phyloP scores from a whole-genome alignment of 2,797 vertebrate genomes.

The Tapirus indicus region DNA sequence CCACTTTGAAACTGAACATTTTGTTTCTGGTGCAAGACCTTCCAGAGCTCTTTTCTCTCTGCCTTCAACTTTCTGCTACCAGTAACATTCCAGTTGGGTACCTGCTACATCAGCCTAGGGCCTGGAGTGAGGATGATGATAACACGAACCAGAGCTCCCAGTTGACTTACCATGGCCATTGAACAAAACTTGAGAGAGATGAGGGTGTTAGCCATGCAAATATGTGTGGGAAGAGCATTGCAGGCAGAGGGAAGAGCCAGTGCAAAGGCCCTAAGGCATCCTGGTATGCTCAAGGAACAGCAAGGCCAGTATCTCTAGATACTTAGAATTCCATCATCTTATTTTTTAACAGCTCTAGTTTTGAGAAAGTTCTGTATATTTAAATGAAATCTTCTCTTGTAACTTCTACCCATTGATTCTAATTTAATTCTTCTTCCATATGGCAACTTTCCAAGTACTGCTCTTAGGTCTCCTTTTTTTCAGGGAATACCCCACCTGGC shows the following conservation, averaged over 20 bases:
- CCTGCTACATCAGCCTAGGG: not conserved
- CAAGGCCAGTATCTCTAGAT: not conserved
- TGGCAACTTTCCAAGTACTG: constrained; percentile 5
- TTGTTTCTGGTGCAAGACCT: not conserved
- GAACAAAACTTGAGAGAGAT: constrained; percentile 1
- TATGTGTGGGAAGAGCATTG: not conserved
- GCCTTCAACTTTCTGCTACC: not conserved
- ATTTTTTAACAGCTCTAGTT: not conserved
- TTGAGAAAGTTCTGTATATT: constrained; percentile 42
- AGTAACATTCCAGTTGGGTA: not conserved
- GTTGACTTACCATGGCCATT: not conserved
- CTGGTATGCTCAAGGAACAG: not conserved
- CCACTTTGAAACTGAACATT: not conserved
- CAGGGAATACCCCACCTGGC: not conserved
- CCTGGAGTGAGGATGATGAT: not conserved
- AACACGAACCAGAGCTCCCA: not conserved
- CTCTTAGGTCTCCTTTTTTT: not conserved
- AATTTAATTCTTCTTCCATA: constrained; percentile 9
- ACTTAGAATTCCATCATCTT: not conserved
- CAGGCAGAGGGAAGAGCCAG: not conserved
- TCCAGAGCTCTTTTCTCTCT: not conserved
- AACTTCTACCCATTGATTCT: not conserved
- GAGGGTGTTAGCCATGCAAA: not conserved
- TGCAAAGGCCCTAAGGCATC: not conserved
- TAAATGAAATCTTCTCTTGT: constrained; percentile 20